Evolutionary conservation across 2,888 invertebrate genomes (phyloP).

Genomic region (Drosophila paramelanica): DNA sequence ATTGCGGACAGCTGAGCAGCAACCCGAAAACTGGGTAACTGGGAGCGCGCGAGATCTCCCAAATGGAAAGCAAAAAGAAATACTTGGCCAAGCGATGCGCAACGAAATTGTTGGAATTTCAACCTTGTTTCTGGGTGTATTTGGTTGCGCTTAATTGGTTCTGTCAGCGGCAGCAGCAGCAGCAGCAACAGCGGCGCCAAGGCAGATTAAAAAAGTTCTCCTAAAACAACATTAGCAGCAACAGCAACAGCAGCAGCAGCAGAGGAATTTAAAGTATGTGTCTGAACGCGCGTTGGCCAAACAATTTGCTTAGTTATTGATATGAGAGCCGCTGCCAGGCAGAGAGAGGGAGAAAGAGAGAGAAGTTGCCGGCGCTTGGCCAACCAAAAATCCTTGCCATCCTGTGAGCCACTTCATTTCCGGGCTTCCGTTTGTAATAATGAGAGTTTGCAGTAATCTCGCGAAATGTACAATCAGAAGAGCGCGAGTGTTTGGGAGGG

Average conservation of each 20-base stretch:
- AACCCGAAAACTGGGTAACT: constrained; percentile 29
- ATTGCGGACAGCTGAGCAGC: constrained; percentile 38
- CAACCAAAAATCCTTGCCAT: constrained; percentile 40
- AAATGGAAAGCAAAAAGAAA: constrained; percentile 51
- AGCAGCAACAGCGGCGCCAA: constrained; percentile 35
- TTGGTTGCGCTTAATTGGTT: constrained; percentile 81
- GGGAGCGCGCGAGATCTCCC: constrained; percentile 18
- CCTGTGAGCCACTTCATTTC: constrained; percentile 77
- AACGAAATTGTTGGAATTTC: constrained; percentile 79
- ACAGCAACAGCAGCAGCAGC: constrained; percentile 59
- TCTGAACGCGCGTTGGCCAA: constrained; percentile 64
- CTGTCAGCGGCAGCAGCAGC: constrained; percentile 71
- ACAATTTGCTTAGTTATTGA: constrained; percentile 80
- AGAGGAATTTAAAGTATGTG: constrained; percentile 76
- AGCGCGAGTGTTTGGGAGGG: not conserved
- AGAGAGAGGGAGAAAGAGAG: too few relatives aligned
- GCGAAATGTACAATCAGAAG: constrained; percentile 71
- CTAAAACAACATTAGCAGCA: constrained; percentile 77
- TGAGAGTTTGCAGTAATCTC: constrained; percentile 79
- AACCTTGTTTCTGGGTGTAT: constrained; percentile 73
- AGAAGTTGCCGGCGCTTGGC: too few relatives aligned
- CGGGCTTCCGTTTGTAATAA: constrained; percentile 80
- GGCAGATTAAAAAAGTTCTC: constrained; percentile 79
- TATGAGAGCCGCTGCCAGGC: constrained; percentile 45
- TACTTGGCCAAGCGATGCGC: constrained; percentile 64